Evolutionary conservation across 2,888 invertebrate species (phyloP).

Genomic region (Hyppa rectilinea): DNA sequence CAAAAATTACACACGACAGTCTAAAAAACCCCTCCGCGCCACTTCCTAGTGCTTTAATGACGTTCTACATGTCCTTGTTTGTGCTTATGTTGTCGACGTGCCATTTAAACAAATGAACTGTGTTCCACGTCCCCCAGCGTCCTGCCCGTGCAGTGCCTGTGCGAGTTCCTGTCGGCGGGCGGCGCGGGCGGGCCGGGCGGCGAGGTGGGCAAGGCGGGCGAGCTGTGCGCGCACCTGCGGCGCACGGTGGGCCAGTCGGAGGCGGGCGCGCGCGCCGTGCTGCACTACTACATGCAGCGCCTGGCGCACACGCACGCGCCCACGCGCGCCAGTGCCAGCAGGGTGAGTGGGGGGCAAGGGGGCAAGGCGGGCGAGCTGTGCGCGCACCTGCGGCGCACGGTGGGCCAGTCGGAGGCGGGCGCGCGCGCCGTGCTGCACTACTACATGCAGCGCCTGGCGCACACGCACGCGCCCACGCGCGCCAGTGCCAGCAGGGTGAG

Average conservation of each 20-base stretch:
- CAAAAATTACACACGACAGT: no score
- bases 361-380: no score
- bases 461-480: constrained; percentile 88
- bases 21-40: no score
- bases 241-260: constrained; percentile 88
- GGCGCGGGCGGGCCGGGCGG: constrained; percentile 76
- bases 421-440: constrained; percentile 83
- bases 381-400: no score
- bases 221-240: constrained; percentile 92
- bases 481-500: constrained; percentile 3
- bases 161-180: constrained; percentile 96
- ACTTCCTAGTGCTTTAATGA: no score
- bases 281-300: constrained; percentile 97
- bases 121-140: constrained; percentile 89
- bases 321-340: constrained; percentile 94
- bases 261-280: constrained; percentile 94
- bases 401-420: constrained; percentile 71
- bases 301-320: constrained; percentile 95
- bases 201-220: constrained; percentile 91
- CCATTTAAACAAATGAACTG: not conserved
- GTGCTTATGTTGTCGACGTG: no score
- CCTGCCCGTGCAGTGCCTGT: constrained; percentile 98
- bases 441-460: constrained; percentile 95
- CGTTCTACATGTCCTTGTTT: no score
- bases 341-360: no score